phyloP scores from a whole-genome alignment of 2,113 vertebrate species.

The Strix aluco region DNA sequence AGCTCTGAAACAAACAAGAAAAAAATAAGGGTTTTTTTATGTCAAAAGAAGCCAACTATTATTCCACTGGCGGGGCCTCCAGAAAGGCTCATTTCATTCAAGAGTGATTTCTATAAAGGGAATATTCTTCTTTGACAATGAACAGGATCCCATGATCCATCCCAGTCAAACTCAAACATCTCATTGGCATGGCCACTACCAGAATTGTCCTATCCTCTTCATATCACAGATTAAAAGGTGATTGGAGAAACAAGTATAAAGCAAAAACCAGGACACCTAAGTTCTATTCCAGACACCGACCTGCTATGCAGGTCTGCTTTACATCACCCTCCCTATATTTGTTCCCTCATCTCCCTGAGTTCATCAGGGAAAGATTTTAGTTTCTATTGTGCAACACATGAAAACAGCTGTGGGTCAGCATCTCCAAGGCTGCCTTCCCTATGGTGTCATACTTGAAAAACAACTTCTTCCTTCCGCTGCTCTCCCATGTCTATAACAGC shows the following conservation, averaged over 20 bases:
- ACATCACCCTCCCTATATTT: not conserved
- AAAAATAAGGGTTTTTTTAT: not conserved
- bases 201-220: not conserved
- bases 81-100: not conserved
- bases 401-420: not conserved
- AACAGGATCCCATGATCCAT: not conserved
- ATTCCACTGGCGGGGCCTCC: not conserved
- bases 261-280: not conserved
- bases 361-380: not conserved
- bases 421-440: not conserved
- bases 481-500: not conserved
- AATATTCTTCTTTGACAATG: not conserved
- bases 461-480: not conserved
- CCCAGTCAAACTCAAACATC: not conserved
- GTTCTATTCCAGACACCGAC: not conserved
- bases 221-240: not conserved
- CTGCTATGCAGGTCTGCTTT: not conserved
- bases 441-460: not conserved
- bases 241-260: not conserved
- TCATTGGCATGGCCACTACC: not conserved
- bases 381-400: not conserved
- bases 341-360: not conserved
- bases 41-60: not conserved
- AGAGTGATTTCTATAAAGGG: not conserved
- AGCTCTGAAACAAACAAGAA: slow-evolving; percentile 53